phyloP scores from a whole-genome alignment of 2,888 invertebrate genomes.

The Lucinisca nassula region DNA sequence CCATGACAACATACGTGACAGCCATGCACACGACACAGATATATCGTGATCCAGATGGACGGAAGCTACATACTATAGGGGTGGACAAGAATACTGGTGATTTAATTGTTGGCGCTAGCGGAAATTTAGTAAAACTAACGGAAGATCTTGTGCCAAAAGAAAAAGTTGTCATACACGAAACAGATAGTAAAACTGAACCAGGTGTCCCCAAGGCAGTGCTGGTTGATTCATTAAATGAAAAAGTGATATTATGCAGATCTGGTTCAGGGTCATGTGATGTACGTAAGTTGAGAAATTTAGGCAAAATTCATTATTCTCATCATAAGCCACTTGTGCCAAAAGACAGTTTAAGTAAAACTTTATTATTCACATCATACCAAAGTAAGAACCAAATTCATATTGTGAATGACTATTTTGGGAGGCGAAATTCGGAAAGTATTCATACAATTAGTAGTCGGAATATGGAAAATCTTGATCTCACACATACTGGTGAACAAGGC shows the following conservation, averaged over 20 bases:
- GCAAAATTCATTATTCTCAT: slow-evolving; percentile 93
- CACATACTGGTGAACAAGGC: slow-evolving; percentile 91
- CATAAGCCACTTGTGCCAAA: slow-evolving; percentile 95
- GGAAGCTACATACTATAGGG: slow-evolving; percentile 94
- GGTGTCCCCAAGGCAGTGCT: background rate
- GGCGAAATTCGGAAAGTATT: slow-evolving; percentile 93
- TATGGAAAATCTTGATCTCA: slow-evolving; percentile 91
- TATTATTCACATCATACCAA: slow-evolving; percentile 98
- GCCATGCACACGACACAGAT: slow-evolving; percentile 70
- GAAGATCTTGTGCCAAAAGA: slow-evolving; percentile 95
- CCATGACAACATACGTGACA: slow-evolving; percentile 60
- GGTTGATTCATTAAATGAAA: slow-evolving; percentile 5
- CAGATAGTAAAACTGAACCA: slow-evolving; percentile 91
- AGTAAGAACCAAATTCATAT: slow-evolving; percentile 87
- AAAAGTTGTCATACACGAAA: slow-evolving; percentile 90
- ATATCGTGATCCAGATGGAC: slow-evolving; percentile 75
- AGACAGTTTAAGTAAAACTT: slow-evolving; percentile 97
- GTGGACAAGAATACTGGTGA: slow-evolving; percentile 97
- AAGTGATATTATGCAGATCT: slow-evolving; percentile 96
- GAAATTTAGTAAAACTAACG: slow-evolving; percentile 96
- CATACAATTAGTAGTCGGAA: slow-evolving; percentile 92
- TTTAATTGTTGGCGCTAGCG: slow-evolving; percentile 96
- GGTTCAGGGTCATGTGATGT: slow-evolving; percentile 89
- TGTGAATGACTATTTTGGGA: slow-evolving; percentile 93
- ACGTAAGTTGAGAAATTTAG: slow-evolving; percentile 95